Evolutionary conservation across 2,113 vertebrate genomes (phyloP).

Genomic region (Ovis canadensis): DNA sequence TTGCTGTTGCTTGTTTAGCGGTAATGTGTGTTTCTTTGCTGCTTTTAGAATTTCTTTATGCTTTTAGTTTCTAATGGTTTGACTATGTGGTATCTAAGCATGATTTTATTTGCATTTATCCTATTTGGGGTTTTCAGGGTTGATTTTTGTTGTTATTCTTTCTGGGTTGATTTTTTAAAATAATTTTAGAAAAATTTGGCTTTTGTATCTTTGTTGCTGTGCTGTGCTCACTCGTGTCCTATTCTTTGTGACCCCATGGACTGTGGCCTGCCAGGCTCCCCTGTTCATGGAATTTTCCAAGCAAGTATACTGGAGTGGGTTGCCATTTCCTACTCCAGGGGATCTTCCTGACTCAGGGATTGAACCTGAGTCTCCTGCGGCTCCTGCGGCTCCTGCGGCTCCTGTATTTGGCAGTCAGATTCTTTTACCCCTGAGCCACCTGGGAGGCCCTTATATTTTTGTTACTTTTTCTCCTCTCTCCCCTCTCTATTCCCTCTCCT

Average conservation of each 20-base stretch:
- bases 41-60: neutral
- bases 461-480: constrained; percentile 3
- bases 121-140: neutral
- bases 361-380: accelerated
- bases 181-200: neutral
- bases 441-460: neutral
- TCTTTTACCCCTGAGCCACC: neutral
- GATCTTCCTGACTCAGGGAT: neutral
- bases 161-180: neutral
- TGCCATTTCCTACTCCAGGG: neutral
- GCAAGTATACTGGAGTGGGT: neutral
- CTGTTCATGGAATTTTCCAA: neutral
- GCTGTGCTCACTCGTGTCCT: neutral
- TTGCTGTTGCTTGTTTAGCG: neutral
- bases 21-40: neutral
- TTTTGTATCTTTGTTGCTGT: constrained; percentile 13
- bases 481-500: neutral
- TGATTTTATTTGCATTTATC: neutral
- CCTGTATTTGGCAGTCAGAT: neutral
- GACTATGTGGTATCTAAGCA: neutral
- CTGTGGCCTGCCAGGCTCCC: neutral
- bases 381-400: neutral
- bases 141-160: neutral
- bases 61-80: neutral
- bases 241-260: neutral